Conservation (phyloP, 2,888 invertebrate species). For the Brenthis ino region DNA sequence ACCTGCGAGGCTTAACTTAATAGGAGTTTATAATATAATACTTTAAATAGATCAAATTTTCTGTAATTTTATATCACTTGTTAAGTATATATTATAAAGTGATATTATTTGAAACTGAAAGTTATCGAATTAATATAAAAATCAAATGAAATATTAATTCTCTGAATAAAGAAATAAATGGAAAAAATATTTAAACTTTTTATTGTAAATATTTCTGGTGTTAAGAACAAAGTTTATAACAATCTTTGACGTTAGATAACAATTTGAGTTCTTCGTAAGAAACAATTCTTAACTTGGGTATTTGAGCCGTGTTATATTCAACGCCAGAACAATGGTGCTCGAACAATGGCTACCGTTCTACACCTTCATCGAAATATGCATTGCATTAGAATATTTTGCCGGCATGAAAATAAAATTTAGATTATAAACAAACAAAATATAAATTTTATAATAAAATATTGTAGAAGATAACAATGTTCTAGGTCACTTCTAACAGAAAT, state of each 20-base stretch:
- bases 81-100: too few relatives aligned
- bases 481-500: too few relatives aligned
- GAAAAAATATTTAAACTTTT: background rate
- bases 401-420: conserved; percentile 1
- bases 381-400: conserved; percentile 14
- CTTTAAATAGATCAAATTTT: too few relatives aligned
- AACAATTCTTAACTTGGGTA: conserved; percentile 6
- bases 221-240: background rate
- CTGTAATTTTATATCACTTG: too few relatives aligned
- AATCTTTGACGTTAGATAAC: conserved; percentile 2
- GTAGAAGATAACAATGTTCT: too few relatives aligned
- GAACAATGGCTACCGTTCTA: conserved; percentile 32
- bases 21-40: too few relatives aligned
- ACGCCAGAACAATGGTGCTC: conserved; percentile 36
- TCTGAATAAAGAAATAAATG: background rate
- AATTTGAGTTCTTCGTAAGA: conserved; percentile 4
- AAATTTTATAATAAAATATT: too few relatives aligned
- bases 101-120: too few relatives aligned
- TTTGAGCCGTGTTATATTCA: conserved; percentile 26
- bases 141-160: background rate
- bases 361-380: conserved; percentile 14
- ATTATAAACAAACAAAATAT: background rate
- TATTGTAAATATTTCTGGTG: background rate
- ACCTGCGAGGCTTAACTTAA: background rate
- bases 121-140: too few relatives aligned